Evolutionary conservation across 2,888 invertebrate genomes (phyloP).

Genomic region (Kryphioiulus occultus): DNA sequence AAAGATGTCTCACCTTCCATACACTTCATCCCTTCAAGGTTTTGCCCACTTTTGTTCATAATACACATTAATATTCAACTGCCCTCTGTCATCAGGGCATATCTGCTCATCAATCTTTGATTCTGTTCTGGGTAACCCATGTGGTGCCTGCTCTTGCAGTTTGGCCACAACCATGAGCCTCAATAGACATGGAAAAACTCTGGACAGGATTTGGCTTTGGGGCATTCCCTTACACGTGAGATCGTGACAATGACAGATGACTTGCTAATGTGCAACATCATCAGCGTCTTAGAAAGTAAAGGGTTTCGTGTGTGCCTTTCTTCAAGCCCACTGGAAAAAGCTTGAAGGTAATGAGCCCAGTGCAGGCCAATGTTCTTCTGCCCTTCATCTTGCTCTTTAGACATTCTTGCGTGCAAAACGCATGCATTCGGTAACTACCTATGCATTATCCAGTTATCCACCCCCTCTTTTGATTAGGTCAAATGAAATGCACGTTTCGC

Average conservation of each 20-base stretch:
- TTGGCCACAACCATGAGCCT: background rate
- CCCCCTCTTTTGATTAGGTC: conserved; percentile 17
- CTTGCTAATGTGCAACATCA: background rate
- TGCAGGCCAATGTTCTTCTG: background rate
- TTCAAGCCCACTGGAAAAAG: background rate
- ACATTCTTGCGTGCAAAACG: conserved; percentile 7
- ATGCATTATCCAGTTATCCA: background rate
- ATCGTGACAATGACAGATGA: conserved; percentile 13
- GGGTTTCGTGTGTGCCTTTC: background rate
- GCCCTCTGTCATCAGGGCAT: background rate
- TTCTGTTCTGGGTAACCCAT: background rate
- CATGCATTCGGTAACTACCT: background rate
- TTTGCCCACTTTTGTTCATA: background rate
- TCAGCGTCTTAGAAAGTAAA: background rate
- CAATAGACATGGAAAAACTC: background rate
- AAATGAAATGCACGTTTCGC: background rate
- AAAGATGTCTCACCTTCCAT: background rate
- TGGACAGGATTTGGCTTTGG: background rate
- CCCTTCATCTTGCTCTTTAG: background rate
- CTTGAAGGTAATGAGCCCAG: background rate
- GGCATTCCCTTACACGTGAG: background rate
- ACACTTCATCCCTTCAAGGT: background rate
- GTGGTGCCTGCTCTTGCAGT: background rate
- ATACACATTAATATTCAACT: background rate
- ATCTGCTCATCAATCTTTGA: background rate